These are phyloP conservation scores for Trachelus iudaicus DNA, from an alignment of 2,888 invertebrate genomes.

Conservation along the genomic window DNA sequence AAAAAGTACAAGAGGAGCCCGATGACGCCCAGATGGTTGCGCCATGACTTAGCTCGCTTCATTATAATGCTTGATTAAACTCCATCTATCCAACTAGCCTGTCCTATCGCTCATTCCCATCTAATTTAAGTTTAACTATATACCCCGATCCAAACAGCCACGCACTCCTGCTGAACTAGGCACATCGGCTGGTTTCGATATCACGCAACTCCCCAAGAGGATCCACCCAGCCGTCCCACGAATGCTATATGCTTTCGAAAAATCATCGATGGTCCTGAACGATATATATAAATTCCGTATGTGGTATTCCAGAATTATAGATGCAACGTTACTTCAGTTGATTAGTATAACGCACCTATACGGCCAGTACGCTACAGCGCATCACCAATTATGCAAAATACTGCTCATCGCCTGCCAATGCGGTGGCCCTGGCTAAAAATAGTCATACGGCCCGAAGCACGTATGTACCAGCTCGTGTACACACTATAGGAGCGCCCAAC, in stretches of 20 bases:
- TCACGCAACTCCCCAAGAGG: not conserved
- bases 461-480: not conserved
- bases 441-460: not conserved
- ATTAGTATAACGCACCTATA: not conserved
- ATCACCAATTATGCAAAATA: not conserved
- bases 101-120: conserved; percentile 18
- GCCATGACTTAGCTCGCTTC: conserved; percentile 18
- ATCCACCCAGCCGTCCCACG: not conserved
- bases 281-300: not conserved
- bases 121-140: conserved; percentile 19
- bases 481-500: not conserved
- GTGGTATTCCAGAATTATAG: not conserved
- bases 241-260: not conserved
- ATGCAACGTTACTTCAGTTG: not conserved
- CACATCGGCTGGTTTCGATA: not conserved
- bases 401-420: not conserved
- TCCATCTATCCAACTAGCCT: conserved; percentile 17
- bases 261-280: not conserved
- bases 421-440: conserved; percentile 2
- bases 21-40: conserved; percentile 14
- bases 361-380: not conserved
- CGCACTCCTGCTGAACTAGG: not conserved
- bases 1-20: not conserved
- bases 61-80: conserved; percentile 21
- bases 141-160: not conserved